phyloP scores from a whole-genome alignment of 2,113 vertebrate species.

The Fulmarus glacialis region DNA sequence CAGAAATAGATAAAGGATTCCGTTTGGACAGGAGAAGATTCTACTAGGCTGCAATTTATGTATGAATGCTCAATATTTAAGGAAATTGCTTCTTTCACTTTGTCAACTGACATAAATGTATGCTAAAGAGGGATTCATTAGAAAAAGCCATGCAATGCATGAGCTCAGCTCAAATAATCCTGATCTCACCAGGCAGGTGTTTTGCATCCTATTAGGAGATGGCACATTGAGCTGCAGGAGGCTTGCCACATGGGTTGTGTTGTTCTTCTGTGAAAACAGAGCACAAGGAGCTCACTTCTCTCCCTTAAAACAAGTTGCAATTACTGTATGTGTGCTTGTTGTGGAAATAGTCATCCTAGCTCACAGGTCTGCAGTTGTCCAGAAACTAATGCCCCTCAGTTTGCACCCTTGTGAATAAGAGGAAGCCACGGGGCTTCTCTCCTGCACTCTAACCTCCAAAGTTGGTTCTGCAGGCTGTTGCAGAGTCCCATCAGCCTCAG shows the following conservation, averaged over 20 bases:
- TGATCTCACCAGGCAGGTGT: conserved; percentile 52
- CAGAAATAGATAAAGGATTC: conserved; percentile 70
- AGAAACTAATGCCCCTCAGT: not conserved
- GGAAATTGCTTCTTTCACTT: conserved; percentile 66
- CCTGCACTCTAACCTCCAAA: rapidly evolving
- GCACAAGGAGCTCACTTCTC: not conserved
- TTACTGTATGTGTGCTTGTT: rapidly evolving
- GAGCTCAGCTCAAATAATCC: conserved; percentile 53
- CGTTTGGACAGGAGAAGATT: conserved; percentile 39
- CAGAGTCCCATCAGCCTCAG: not conserved
- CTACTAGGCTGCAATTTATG: conserved; percentile 59
- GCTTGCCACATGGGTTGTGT: not conserved
- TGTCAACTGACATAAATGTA: conserved; percentile 61
- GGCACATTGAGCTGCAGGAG: not conserved
- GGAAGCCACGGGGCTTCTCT: not conserved
- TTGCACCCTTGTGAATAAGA: not conserved
- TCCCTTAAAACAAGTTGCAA: not conserved
- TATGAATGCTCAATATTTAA: conserved; percentile 65
- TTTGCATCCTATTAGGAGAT: conserved; percentile 14
- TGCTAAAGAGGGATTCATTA: conserved; percentile 67
- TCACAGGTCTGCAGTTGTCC: not conserved
- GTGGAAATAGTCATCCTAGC: no score
- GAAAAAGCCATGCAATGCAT: conserved; percentile 24
- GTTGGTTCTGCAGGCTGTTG: not conserved
- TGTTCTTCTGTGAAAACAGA: not conserved